These are phyloP conservation scores for Ceriagrion tenellum DNA, from an alignment of 2,888 invertebrate genomes.

Conservation along the genomic window DNA sequence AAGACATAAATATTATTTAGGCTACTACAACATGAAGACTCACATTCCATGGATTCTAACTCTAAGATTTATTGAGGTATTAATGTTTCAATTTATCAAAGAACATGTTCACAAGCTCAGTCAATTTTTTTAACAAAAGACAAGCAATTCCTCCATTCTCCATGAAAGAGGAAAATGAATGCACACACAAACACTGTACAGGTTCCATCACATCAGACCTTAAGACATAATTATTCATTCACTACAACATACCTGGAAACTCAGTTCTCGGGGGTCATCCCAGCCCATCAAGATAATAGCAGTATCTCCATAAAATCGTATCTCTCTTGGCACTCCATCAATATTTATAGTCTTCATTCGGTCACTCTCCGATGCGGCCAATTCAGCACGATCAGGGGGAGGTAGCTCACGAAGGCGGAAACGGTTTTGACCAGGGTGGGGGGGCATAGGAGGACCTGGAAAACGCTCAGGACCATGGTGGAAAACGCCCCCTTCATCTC, in stretches of 20 bases:
- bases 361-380: constrained; percentile 83
- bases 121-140: too few species aligned
- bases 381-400: constrained; percentile 77
- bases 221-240: too few species aligned
- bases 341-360: constrained; percentile 90
- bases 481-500: constrained; percentile 43
- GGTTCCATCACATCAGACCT: too few species aligned
- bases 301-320: constrained; percentile 91
- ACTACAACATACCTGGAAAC: constrained; percentile 39
- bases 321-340: constrained; percentile 89
- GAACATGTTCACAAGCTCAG: too few species aligned
- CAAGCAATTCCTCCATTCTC: too few species aligned
- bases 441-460: constrained; percentile 35
- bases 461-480: constrained; percentile 50
- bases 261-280: constrained; percentile 75
- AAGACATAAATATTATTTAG: neutral
- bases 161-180: too few species aligned
- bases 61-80: neutral
- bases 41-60: neutral
- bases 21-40: neutral
- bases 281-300: constrained; percentile 92
- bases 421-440: constrained; percentile 44
- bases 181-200: too few species aligned
- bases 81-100: neutral
- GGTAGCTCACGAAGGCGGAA: constrained; percentile 75